These are phyloP conservation scores for Trachymyrmex cornetzi DNA, from an alignment of 1,140 invertebrate species.

Conservation along the genomic window DNA sequence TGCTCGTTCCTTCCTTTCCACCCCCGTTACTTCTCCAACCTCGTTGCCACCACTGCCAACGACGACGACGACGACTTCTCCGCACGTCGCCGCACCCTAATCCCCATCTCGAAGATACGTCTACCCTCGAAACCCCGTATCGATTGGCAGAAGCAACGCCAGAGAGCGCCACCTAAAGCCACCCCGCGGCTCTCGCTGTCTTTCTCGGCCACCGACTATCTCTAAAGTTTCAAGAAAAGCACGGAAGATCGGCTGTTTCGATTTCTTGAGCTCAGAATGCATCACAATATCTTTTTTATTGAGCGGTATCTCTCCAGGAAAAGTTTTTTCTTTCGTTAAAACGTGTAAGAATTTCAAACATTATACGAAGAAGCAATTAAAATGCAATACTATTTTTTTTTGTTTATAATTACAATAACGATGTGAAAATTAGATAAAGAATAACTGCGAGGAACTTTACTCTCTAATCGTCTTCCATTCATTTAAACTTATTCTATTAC, in stretches of 20 bases:
- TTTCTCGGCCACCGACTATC: not conserved
- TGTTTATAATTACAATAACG: not conserved
- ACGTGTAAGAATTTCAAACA: not conserved
- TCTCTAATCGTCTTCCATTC: not conserved
- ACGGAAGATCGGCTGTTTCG: constrained; percentile 37
- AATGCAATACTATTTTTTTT: not conserved
- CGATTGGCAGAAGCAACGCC: constrained; percentile 80
- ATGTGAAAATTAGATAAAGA: not conserved
- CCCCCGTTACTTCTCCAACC: constrained; percentile 69
- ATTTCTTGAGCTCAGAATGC: not conserved
- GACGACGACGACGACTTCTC: constrained; percentile 64
- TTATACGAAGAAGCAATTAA: too few relatives aligned
- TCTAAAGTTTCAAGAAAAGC: constrained; percentile 43
- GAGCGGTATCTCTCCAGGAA: not conserved
- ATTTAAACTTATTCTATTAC: not conserved
- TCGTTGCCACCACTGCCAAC: constrained; percentile 34
- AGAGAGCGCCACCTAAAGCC: constrained; percentile 80
- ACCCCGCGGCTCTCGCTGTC: constrained; percentile 8
- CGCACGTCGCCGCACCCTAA: constrained; percentile 84
- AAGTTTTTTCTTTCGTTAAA: not conserved
- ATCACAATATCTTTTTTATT: not conserved
- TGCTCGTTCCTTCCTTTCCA: constrained; percentile 64
- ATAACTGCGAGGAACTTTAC: not conserved
- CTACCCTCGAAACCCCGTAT: constrained; percentile 80
- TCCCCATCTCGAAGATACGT: constrained; percentile 84